Percentiles rank a stretch among this genome's conserved stretches.
phyloP scores from a whole-genome alignment of 2,113 vertebrate genomes.

The Rhodinocichla rosea region DNA sequence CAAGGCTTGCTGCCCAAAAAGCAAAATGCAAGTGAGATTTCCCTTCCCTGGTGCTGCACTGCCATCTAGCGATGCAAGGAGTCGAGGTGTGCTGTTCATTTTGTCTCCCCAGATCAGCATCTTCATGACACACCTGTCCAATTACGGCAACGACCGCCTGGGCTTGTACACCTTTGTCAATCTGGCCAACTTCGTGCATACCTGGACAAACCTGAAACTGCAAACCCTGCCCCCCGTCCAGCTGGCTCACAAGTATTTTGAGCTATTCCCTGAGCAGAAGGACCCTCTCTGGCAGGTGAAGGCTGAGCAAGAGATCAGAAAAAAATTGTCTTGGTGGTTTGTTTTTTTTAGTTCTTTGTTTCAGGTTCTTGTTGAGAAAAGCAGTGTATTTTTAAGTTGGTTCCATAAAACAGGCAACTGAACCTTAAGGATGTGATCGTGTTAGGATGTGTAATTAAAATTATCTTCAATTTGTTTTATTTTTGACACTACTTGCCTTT shows the following conservation, averaged over 20 bases:
- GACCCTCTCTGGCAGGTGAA: slow-evolving; percentile 96
- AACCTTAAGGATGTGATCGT: not conserved
- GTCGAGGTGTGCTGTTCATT: not conserved
- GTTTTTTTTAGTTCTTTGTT: not conserved
- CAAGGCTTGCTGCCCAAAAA: not conserved
- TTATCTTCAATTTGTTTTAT: not conserved
- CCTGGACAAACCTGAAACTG: slow-evolving; percentile 91
- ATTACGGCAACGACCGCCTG: slow-evolving; percentile 91
- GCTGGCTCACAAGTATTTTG: slow-evolving; percentile 92
- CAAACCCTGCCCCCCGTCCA: slow-evolving; percentile 89
- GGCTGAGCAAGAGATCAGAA: not conserved
- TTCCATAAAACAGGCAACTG: not conserved
- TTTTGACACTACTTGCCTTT: not conserved
- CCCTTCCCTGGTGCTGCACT: not conserved
- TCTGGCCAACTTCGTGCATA: slow-evolving; percentile 89
- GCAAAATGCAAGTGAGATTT: not conserved
- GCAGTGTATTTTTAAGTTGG: not conserved
- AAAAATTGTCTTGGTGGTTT: not conserved
- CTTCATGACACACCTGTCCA: slow-evolving; percentile 97
- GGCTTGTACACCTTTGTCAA: slow-evolving; percentile 94
- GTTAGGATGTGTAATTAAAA: not conserved
- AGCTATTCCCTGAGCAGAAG: slow-evolving; percentile 92
- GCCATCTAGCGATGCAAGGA: slow-evolving; percentile 52
- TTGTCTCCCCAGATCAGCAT: slow-evolving; percentile 84
- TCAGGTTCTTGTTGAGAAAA: not conserved